These are phyloP conservation scores for Ochropleura plecta DNA, from an alignment of 2,888 invertebrate genomes.

Conservation along the genomic window DNA sequence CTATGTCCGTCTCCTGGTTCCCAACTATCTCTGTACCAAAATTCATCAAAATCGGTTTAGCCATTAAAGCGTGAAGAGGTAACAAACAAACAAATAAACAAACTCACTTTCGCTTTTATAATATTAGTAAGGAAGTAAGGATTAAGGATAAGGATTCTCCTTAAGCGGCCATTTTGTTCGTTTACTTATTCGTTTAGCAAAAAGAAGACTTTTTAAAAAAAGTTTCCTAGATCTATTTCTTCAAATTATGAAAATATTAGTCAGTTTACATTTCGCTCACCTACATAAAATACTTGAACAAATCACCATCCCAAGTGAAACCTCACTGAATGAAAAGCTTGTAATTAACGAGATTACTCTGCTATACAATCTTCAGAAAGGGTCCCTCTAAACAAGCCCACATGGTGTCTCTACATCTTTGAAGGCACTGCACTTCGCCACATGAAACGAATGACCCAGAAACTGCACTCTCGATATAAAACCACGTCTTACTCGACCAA, in stretches of 20 bases:
- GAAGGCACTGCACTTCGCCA: constrained; percentile 65
- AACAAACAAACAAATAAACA: no score
- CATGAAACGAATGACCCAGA: constrained; percentile 70
- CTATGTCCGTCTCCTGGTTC: no score
- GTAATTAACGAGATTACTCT: neutral
- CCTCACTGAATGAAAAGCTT: neutral
- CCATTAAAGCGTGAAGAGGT: no score
- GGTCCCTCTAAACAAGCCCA: neutral
- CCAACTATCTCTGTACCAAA: no score
- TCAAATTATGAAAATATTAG: neutral
- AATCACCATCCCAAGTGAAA: neutral
- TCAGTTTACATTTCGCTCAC: neutral
- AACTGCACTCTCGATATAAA: constrained; percentile 64
- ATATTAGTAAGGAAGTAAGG: no score
- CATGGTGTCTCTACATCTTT: constrained; percentile 56
- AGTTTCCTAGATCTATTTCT: no score
- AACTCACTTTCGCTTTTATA: no score
- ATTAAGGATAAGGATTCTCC: no score
- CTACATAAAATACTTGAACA: neutral
- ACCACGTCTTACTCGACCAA: constrained; percentile 28
- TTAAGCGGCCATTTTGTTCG: no score
- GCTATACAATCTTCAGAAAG: neutral
- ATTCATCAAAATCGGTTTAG: no score
- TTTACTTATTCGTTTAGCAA: neutral
- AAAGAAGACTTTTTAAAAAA: neutral